phyloP scores from a whole-genome alignment of 2,888 invertebrate genomes.

The Lepas anatifera region DNA sequence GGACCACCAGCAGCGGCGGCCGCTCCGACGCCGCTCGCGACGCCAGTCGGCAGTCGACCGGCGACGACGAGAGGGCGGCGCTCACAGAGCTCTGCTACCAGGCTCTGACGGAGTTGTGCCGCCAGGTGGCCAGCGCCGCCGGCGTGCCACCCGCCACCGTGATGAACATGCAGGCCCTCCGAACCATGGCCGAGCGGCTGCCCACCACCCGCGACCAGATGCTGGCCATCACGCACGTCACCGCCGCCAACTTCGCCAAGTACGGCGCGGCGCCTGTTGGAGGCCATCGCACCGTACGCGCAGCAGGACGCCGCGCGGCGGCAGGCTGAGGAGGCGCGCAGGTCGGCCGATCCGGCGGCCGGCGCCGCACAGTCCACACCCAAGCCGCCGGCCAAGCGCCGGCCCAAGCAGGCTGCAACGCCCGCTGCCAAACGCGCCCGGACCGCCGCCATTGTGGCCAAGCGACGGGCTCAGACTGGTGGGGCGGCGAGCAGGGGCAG shows the following conservation, averaged over 20 bases:
- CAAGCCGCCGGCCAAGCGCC: background rate
- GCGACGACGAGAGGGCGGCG: background rate
- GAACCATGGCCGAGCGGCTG: conserved; percentile 55
- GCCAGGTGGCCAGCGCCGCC: background rate
- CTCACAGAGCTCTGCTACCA: background rate
- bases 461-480: background rate
- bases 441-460: background rate
- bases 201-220: conserved; percentile 63
- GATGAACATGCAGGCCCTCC: conserved; percentile 6
- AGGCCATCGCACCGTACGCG: conserved; percentile 21
- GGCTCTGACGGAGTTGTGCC: background rate
- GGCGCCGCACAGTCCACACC: background rate
- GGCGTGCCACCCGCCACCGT: conserved; percentile 5
- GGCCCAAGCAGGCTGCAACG: too few relatives aligned
- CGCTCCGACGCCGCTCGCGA: background rate
- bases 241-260: conserved; percentile 37
- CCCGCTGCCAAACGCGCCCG: background rate
- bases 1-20: background rate
- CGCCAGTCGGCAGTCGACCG: background rate
- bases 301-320: background rate
- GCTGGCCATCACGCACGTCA: conserved; percentile 72
- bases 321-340: background rate
- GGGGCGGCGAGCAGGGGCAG: too few relatives aligned
- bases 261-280: conserved; percentile 23
- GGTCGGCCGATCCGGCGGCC: background rate